Conservation (phyloP, 2,113 vertebrate genomes). For the Cryptoleucopteryx plumbea region DNA sequence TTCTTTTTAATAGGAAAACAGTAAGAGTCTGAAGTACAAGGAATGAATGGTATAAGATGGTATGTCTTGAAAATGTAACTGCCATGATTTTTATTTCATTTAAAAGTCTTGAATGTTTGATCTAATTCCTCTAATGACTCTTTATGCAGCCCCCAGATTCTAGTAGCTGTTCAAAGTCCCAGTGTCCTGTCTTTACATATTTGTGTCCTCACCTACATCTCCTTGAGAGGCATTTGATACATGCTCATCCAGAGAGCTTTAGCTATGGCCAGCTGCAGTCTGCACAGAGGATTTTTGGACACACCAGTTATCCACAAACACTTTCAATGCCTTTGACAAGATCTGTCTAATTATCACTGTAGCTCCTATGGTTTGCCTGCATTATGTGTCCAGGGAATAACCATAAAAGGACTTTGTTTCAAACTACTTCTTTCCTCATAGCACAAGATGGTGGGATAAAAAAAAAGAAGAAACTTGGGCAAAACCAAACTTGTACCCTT, state of each 20-base stretch:
- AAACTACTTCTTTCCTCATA: neutral
- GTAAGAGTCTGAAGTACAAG: neutral
- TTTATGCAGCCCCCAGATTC: neutral
- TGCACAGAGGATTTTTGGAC: neutral
- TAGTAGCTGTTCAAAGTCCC: neutral
- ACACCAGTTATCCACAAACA: neutral
- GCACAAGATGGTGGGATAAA: neutral
- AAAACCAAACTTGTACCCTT: neutral
- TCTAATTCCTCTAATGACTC: neutral
- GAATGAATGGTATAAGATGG: neutral
- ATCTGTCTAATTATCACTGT: neutral
- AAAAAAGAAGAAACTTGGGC: neutral
- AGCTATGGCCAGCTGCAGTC: neutral
- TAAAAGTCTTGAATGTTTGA: neutral
- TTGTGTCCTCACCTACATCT: neutral
- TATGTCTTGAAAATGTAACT: neutral
- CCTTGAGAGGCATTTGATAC: neutral
- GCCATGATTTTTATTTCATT: neutral
- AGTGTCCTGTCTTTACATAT: neutral
- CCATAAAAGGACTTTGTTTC: neutral
- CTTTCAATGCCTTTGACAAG: neutral
- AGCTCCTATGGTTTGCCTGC: neutral
- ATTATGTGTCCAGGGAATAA: neutral
- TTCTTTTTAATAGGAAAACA: neutral
- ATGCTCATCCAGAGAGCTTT: neutral